A percentile compares a stretch with the other conserved stretches of the same genome.
Evolutionary conservation across 2,113 vertebrate species (phyloP).

Genomic region (Eleginops maclovinus): DNA sequence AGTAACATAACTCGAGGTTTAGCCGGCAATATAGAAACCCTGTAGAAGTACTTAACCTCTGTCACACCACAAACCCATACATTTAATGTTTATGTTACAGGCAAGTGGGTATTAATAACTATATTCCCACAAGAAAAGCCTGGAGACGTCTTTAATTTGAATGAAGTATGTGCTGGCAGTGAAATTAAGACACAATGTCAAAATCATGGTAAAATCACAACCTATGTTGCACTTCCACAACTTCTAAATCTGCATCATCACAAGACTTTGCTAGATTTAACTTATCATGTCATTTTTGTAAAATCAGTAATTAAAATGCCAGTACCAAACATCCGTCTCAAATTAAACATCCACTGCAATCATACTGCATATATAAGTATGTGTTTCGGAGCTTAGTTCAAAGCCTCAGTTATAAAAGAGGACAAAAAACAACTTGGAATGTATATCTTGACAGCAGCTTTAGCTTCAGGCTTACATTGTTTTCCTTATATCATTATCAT

Average conservation of each 20-base stretch:
- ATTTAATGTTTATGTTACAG: background rate
- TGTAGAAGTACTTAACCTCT: background rate
- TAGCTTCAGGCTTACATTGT: slow-evolving; percentile 18
- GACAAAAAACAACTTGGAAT: slow-evolving; percentile 6
- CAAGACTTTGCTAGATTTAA: background rate
- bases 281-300: background rate
- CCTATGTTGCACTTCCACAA: too few species aligned
- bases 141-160: background rate
- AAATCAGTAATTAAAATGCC: background rate
- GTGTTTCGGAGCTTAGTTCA: background rate
- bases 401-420: background rate
- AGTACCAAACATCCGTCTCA: background rate
- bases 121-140: background rate
- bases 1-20: slow-evolving; percentile 32
- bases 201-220: background rate
- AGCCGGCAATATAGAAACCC: background rate
- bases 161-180: background rate
- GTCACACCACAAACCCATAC: background rate
- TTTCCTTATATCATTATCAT: slow-evolving; percentile 3
- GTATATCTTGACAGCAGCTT: background rate
- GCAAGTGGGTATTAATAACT: background rate
- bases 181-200: background rate
- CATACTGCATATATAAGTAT: too few species aligned
- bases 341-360: too few species aligned
- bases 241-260: too few species aligned